A percentile compares a stretch with the other conserved stretches of the same genome.
Conservation (phyloP, 1,140 invertebrate genomes). For the Macrobrachium nipponense region DNA sequence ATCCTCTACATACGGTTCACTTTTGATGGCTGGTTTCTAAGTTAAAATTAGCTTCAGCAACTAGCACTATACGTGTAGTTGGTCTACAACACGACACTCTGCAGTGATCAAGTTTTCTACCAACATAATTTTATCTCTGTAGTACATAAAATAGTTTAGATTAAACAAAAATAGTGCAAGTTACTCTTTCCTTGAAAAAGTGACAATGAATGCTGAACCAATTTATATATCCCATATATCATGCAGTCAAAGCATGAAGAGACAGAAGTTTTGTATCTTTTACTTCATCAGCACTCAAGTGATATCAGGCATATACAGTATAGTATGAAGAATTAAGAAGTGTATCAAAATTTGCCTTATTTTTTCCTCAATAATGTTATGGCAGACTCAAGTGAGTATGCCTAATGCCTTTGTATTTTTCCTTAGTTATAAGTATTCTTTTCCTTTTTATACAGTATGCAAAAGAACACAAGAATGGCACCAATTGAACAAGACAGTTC, state of each 20-base stretch:
- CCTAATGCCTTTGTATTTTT: not conserved
- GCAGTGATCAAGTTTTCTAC: not conserved
- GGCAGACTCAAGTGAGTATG: constrained; percentile 13
- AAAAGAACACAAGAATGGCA: not conserved
- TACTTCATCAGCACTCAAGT: too few species aligned
- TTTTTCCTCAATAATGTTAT: not conserved
- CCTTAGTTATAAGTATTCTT: not conserved
- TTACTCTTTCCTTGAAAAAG: not conserved
- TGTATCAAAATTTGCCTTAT: not conserved
- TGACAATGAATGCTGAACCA: too few species aligned
- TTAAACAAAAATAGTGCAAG: not conserved
- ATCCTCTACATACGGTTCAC: too few species aligned
- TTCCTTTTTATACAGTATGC: not conserved
- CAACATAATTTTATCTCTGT: not conserved
- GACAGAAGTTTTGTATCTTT: too few species aligned
- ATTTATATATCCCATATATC: too few species aligned
- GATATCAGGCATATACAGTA: constrained; percentile 1
- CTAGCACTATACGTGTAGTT: not conserved
- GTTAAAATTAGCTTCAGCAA: not conserved
- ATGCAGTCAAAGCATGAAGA: too few species aligned
- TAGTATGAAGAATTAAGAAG: not conserved
- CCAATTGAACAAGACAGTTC: constrained; percentile 13
- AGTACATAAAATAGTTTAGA: not conserved
- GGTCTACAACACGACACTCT: not conserved
- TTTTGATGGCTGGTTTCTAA: too few species aligned